Conservation (phyloP, 2,888 invertebrate species). For the Pandemis heparana region DNA sequence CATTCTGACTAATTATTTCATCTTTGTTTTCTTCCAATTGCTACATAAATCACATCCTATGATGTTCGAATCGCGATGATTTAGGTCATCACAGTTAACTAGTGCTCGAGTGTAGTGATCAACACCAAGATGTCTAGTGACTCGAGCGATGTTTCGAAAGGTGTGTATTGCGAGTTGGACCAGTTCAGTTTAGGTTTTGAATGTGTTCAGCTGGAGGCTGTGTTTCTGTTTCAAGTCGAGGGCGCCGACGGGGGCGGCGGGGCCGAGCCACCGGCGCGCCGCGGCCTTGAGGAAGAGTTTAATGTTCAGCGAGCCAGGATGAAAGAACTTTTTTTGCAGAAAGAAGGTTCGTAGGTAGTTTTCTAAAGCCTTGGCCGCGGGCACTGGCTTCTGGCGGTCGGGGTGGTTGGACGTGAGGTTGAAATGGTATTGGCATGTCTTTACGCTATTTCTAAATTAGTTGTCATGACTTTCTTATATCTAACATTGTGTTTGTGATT, state of each 20-base stretch:
- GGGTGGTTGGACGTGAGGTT: slow-evolving; percentile 42
- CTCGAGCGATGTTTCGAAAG: slow-evolving; percentile 64
- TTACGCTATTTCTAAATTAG: slow-evolving; percentile 12
- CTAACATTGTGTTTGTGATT: not conserved
- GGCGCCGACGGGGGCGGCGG: slow-evolving; percentile 60
- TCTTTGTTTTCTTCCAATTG: slow-evolving; percentile 32
- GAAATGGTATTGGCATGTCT: slow-evolving; percentile 24
- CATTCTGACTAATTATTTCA: slow-evolving; percentile 28
- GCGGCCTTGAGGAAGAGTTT: slow-evolving; percentile 93
- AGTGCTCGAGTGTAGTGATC: slow-evolving; percentile 49
- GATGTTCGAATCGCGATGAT: slow-evolving; percentile 31
- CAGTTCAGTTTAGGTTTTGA: slow-evolving; percentile 52
- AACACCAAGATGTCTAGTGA: slow-evolving; percentile 69
- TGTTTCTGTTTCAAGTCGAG: slow-evolving; percentile 81
- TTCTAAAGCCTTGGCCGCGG: slow-evolving; percentile 46
- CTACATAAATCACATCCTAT: slow-evolving; percentile 20
- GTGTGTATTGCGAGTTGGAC: slow-evolving; percentile 63
- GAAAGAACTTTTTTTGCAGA: slow-evolving; percentile 96
- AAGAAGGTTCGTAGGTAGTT: slow-evolving; percentile 90
- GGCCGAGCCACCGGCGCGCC: slow-evolving; percentile 59
- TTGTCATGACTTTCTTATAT: slow-evolving; percentile 20
- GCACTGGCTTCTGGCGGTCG: slow-evolving; percentile 43
- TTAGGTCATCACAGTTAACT: slow-evolving; percentile 35
- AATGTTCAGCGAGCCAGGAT: slow-evolving; percentile 96
- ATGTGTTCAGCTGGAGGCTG: slow-evolving; percentile 67